Percentiles rank a stretch among this genome's conserved stretches.
These are phyloP conservation scores for Syrmaticus mikado DNA, from an alignment of 2,113 vertebrate genomes.

Conservation along the genomic window DNA sequence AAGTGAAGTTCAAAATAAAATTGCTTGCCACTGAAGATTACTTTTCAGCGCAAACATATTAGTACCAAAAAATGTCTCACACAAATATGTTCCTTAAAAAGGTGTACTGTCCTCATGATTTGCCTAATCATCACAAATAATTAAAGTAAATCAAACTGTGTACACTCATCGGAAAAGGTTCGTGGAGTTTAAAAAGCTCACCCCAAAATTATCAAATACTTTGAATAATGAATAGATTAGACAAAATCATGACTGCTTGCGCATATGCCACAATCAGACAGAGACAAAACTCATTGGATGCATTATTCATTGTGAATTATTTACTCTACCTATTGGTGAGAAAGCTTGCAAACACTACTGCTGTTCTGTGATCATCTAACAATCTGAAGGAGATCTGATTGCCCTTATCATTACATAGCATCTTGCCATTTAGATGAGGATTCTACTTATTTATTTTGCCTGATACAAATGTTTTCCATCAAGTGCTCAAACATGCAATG, in stretches of 20 bases:
- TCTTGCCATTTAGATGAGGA: neutral
- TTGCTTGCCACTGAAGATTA: neutral
- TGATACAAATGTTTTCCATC: conserved; percentile 18
- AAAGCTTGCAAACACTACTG: conserved; percentile 58
- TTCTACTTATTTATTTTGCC: neutral
- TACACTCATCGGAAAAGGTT: neutral
- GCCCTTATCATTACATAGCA: neutral
- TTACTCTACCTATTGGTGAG: conserved; percentile 35
- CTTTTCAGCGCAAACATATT: neutral
- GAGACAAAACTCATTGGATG: conserved; percentile 54
- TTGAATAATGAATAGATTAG: conserved; percentile 51
- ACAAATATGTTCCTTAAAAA: neutral
- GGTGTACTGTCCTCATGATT: neutral
- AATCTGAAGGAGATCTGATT: conserved; percentile 53
- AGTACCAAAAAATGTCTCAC: neutral
- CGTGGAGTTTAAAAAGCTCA: conserved; percentile 15
- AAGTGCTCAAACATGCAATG: neutral
- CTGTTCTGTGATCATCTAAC: conserved; percentile 43
- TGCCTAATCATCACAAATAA: neutral
- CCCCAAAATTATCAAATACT: conserved; percentile 53
- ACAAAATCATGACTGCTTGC: conserved; percentile 25
- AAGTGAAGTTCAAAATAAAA: neutral
- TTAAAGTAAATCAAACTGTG: neutral
- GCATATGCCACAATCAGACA: conserved; percentile 41
- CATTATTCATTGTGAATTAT: conserved; percentile 64